Evolutionary conservation across 2,113 vertebrate genomes (phyloP), one percentile per base, ranked within the genome.

Genomic region (Oryzias curvinotus): DNA sequence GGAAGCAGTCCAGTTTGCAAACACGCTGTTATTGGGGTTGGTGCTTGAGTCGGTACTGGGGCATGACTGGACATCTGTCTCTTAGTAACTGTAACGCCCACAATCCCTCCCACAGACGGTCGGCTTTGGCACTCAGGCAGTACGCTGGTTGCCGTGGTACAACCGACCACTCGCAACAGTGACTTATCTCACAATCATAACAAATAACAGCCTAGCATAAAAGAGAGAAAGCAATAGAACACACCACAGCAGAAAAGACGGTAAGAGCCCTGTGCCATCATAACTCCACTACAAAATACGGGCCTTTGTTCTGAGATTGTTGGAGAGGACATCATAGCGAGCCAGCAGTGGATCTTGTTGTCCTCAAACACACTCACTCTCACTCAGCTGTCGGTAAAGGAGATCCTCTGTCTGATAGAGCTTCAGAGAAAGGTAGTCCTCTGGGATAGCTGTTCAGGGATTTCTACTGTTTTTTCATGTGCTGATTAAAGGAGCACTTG

Each of bases 401-500:
- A 85, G 82, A 89, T 92, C 90, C 90, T 87, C 74, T 68, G 85
- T 63, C 76, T 81, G 81, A 83, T 93, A 87, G 86, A 85, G 88
- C 84, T 85, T 88, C 78, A 85, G 71, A 86, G 77, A 79, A 83
- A 85, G 83, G 67, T 83, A 75, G 85, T 88, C 88, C 88, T 90
- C 82, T 19, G 92, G 89, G 91, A 89, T 60, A n/a, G 73, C 75
- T 80, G 85, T 76, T 78, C 67, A 85, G 83, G 82, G 84, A 86
- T 88, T 86, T 86, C 75, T 86, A 15, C 78, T 68, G 69, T 76
- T 85, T 78, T 80, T 71, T 84, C 61, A 45, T 21, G 71, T 82
- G 57, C 86, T 91, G 91, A 92, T 91, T 91, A 92, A 92, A 87
- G 80, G 85, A 87, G 79, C 84, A 83, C 80, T 91, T 85, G 82